A percentile compares a stretch with the other conserved stretches of the same genome.
These are phyloP conservation scores for Lophotriccus pileatus DNA, from an alignment of 2,797 vertebrate species.

Conservation along the genomic window DNA sequence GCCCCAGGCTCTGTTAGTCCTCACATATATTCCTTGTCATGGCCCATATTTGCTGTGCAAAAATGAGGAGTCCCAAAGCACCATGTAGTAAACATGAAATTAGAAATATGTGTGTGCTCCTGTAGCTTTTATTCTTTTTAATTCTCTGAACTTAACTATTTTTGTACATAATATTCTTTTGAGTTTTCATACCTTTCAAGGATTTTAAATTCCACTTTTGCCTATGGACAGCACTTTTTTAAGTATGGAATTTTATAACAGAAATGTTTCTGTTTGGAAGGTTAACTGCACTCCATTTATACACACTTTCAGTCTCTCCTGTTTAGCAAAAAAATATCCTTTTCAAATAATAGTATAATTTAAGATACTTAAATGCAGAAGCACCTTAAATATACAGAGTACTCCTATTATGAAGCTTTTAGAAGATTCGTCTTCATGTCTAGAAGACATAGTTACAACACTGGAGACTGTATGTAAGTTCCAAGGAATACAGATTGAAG, in stretches of 20 bases:
- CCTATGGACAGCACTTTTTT: neutral
- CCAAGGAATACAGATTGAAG: neutral
- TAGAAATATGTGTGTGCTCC: accelerated
- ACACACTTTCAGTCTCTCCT: neutral
- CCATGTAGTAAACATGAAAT: neutral
- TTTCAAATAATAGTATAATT: neutral
- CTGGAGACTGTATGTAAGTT: neutral
- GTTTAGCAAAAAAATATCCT: neutral
- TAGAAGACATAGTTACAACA: neutral
- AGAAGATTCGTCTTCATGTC: neutral
- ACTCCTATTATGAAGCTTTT: neutral
- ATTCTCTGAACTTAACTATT: neutral
- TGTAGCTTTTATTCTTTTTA: neutral
- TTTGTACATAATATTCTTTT: neutral
- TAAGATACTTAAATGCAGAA: neutral
- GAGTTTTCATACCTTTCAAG: neutral
- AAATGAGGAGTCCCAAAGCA: neutral
- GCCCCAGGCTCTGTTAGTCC: neutral
- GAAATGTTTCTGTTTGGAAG: neutral
- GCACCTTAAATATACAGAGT: neutral
- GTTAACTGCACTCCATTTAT: neutral
- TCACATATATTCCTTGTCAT: neutral
- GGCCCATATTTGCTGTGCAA: neutral
- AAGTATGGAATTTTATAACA: neutral
- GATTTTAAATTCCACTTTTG: neutral